These are phyloP conservation scores for Tragelaphus scriptus DNA, from an alignment of 2,113 vertebrate genomes.

Conservation along the genomic window DNA sequence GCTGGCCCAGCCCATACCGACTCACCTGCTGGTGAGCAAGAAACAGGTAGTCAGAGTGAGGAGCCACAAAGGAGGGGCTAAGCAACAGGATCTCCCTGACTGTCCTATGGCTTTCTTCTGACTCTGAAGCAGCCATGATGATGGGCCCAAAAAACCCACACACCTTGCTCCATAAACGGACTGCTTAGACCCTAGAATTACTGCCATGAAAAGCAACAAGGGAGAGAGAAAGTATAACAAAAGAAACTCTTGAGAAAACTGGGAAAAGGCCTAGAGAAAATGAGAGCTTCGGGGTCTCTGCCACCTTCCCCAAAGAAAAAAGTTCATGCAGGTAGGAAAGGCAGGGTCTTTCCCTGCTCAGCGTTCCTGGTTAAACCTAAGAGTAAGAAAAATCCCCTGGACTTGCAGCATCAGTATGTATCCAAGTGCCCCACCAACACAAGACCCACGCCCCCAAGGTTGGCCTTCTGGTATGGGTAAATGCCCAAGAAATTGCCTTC, in stretches of 20 bases:
- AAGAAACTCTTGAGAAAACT: slow-evolving; percentile 56
- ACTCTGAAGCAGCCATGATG: slow-evolving; percentile 46
- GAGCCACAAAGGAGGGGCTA: slow-evolving; percentile 17
- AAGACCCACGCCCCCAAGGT: background rate
- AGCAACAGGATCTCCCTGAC: slow-evolving; percentile 11
- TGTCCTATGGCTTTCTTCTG: slow-evolving; percentile 50
- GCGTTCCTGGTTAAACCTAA: slow-evolving; percentile 72
- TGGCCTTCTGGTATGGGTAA: slow-evolving; percentile 40
- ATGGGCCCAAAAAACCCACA: slow-evolving; percentile 36
- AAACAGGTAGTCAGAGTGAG: background rate
- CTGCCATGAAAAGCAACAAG: slow-evolving; percentile 65
- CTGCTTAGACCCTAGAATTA: slow-evolving; percentile 41
- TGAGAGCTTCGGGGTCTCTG: slow-evolving; percentile 65
- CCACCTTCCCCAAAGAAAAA: slow-evolving; percentile 71
- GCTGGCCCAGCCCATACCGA: background rate
- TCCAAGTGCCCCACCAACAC: slow-evolving; percentile 48
- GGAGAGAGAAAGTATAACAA: slow-evolving; percentile 51
- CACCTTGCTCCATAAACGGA: slow-evolving; percentile 23
- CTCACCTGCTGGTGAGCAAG: slow-evolving; percentile 28
- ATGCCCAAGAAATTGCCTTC: slow-evolving; percentile 58
- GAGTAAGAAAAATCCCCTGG: slow-evolving; percentile 74
- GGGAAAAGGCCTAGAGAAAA: slow-evolving; percentile 59
- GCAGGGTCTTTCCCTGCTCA: slow-evolving; percentile 71
- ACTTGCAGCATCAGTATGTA: slow-evolving; percentile 72
- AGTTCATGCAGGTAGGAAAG: slow-evolving; percentile 78